Percentiles rank a stretch among this genome's conserved stretches.
Evolutionary conservation across 2,888 invertebrate genomes (phyloP).

Genomic region (Lithosia quadra): DNA sequence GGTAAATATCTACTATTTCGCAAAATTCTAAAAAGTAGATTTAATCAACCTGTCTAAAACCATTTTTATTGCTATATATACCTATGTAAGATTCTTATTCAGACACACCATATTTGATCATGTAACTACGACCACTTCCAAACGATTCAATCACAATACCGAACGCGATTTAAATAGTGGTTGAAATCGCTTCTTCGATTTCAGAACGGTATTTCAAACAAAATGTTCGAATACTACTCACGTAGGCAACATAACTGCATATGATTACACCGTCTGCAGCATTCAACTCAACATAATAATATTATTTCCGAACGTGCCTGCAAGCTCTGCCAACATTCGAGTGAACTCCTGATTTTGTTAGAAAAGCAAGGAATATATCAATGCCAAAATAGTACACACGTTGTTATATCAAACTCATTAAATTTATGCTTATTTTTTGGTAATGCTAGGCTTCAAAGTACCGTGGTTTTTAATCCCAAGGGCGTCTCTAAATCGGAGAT

Average conservation of each 20-base stretch:
- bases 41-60: neutral
- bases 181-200: neutral
- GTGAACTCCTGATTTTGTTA: slow-evolving; percentile 26
- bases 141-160: neutral
- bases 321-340: slow-evolving; percentile 36
- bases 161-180: neutral
- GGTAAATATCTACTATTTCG: no score
- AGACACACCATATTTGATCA: neutral
- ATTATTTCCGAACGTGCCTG: slow-evolving; percentile 40
- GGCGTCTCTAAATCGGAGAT: no score
- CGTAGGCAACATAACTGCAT: slow-evolving; percentile 24
- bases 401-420: neutral
- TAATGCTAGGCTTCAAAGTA: no score
- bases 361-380: neutral
- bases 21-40: no score
- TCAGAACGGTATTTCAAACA: neutral
- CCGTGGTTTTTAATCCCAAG: no score
- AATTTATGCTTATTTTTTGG: neutral
- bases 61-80: neutral
- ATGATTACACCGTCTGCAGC: slow-evolving; percentile 31
- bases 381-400: neutral
- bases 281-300: slow-evolving; percentile 35
- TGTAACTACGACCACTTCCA: neutral
- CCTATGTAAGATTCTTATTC: neutral
- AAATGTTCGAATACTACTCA: neutral